Evolutionary conservation across 2,113 vertebrate genomes (phyloP).

Genomic region (Rattus rattus): DNA sequence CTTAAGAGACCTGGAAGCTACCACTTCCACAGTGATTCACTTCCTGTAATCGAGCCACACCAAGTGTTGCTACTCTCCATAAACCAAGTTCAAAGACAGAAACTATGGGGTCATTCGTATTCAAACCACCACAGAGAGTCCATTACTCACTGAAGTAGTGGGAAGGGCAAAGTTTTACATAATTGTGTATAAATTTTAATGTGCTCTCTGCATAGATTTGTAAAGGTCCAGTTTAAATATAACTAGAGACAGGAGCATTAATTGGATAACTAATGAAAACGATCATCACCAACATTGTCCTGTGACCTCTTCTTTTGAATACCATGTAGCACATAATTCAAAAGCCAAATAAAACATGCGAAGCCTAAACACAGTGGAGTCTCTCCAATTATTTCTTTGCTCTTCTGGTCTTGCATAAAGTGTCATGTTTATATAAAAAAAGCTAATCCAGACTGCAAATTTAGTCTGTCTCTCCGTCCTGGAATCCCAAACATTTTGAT

Average conservation of each 20-base stretch:
- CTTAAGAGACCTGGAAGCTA: neutral
- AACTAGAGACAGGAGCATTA: neutral
- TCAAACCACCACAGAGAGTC: neutral
- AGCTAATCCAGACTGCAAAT: neutral
- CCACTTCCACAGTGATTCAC: neutral
- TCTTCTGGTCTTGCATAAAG: neutral
- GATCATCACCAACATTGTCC: neutral
- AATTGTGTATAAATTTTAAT: neutral
- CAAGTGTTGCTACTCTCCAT: neutral
- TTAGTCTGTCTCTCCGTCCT: neutral
- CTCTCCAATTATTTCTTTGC: neutral
- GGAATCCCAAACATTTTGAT: neutral
- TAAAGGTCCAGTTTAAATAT: neutral
- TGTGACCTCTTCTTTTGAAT: neutral
- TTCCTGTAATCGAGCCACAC: neutral
- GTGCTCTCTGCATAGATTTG: neutral
- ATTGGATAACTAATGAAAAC: neutral
- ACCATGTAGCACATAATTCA: neutral
- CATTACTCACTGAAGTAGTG: neutral
- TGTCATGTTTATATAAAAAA: neutral
- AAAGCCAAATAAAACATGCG: neutral
- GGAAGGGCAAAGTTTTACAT: neutral
- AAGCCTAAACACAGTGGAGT: neutral
- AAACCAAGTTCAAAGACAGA: neutral
- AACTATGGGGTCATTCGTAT: neutral